phyloP scores from a whole-genome alignment of 2,888 invertebrate genomes.

The Brachyptera risi region DNA sequence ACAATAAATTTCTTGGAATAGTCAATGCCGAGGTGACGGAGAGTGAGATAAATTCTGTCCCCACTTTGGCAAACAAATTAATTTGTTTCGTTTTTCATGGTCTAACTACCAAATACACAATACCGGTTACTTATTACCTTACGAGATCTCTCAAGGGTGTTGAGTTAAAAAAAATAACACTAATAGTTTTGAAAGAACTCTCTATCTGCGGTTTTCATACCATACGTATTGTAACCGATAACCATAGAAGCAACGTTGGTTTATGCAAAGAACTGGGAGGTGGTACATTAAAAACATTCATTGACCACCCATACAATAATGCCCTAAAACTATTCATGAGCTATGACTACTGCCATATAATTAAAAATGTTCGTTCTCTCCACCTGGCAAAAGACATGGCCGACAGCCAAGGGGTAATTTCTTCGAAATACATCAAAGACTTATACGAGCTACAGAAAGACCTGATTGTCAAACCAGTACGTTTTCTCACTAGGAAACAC shows the following conservation, averaged over 20 bases:
- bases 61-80: background rate
- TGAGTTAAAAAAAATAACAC: background rate
- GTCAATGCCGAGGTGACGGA: too few species aligned
- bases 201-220: too few species aligned
- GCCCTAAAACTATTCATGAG: background rate
- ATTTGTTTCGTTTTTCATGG: background rate
- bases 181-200: background rate
- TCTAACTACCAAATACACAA: background rate
- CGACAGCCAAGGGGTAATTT: background rate
- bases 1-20: too few species aligned
- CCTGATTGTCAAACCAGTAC: background rate
- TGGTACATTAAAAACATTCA: background rate
- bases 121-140: background rate
- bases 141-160: background rate
- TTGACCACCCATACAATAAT: background rate
- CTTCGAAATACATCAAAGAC: background rate
- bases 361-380: background rate
- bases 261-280: background rate
- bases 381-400: background rate
- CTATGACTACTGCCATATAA: background rate
- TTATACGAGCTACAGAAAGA: background rate
- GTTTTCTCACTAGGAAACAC: background rate
- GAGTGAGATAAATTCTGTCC: background rate
- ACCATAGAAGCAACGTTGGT: background rate
- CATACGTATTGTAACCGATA: background rate